Percentiles rank a stretch among this genome's conserved stretches.
Conservation (phyloP, 2,888 invertebrate species). For the Lucinisca nassula region DNA sequence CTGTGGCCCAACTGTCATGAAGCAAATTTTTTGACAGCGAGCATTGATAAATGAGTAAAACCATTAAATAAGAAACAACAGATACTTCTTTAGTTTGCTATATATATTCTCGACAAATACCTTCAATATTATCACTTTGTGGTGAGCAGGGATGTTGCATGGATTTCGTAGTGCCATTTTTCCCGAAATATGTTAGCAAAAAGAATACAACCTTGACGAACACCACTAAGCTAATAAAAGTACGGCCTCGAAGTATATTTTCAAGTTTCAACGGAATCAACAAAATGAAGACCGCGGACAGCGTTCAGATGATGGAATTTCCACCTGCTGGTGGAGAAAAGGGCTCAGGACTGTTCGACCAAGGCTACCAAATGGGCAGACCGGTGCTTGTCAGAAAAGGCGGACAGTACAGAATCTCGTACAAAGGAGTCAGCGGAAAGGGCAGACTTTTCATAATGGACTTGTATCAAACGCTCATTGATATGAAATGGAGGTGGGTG, state of each 20-base stretch:
- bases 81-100: background rate
- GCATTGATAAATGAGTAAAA: background rate
- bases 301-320: constrained; percentile 73
- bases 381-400: constrained; percentile 95
- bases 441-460: constrained; percentile 89
- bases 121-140: background rate
- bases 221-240: constrained; percentile 13
- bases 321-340: constrained; percentile 57
- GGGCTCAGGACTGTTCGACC: constrained; percentile 31
- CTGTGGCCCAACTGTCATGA: background rate
- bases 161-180: constrained; percentile 29
- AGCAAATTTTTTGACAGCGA: background rate
- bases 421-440: constrained; percentile 90
- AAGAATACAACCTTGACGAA: constrained; percentile 24
- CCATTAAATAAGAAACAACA: background rate
- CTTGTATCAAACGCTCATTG: constrained; percentile 97
- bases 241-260: constrained; percentile 7
- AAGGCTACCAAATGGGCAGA: constrained; percentile 75
- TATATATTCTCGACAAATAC: background rate
- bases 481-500: constrained; percentile 96
- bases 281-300: constrained; percentile 57
- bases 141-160: background rate
- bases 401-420: constrained; percentile 98
- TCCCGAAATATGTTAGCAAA: constrained; percentile 4
- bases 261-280: background rate